Evolutionary conservation across 2,888 invertebrate species (phyloP).

Genomic region (Melanotus villosus): DNA sequence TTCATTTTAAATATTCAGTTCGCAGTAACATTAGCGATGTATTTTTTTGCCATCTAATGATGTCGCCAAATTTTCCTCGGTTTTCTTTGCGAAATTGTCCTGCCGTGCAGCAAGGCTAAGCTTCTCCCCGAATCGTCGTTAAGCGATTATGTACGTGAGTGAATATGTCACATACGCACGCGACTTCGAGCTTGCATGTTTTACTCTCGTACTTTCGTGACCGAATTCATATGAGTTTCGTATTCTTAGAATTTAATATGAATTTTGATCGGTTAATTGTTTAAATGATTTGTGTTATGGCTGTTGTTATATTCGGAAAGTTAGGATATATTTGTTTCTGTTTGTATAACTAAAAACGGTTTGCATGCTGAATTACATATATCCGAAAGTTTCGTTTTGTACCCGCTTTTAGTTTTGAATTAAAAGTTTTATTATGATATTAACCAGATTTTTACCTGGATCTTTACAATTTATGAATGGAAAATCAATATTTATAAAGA

Average conservation of each 20-base stretch:
- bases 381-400: neutral
- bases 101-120: conserved; percentile 23
- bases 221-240: conserved; percentile 59
- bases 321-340: conserved; percentile 30
- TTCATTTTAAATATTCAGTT: neutral
- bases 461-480: neutral
- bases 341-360: conserved; percentile 15
- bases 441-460: neutral
- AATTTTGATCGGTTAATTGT: conserved; percentile 64
- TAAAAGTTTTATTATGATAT: neutral
- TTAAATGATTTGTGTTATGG: conserved; percentile 59
- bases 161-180: conserved; percentile 65
- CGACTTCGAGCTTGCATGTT: conserved; percentile 54
- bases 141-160: conserved; percentile 62
- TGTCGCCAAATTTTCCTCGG: conserved; percentile 19
- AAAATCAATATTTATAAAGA: neutral
- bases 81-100: conserved; percentile 29
- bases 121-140: conserved; percentile 46
- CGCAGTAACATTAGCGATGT: neutral
- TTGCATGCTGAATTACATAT: too few species aligned
- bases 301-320: conserved; percentile 40
- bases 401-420: neutral
- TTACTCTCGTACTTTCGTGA: conserved; percentile 55
- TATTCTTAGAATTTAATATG: conserved; percentile 60
- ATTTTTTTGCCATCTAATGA: neutral